Evolutionary conservation across 2,888 invertebrate species (phyloP), one percentile per base, ranked within the genome.

Genomic region (Agrotis clavis): DNA sequence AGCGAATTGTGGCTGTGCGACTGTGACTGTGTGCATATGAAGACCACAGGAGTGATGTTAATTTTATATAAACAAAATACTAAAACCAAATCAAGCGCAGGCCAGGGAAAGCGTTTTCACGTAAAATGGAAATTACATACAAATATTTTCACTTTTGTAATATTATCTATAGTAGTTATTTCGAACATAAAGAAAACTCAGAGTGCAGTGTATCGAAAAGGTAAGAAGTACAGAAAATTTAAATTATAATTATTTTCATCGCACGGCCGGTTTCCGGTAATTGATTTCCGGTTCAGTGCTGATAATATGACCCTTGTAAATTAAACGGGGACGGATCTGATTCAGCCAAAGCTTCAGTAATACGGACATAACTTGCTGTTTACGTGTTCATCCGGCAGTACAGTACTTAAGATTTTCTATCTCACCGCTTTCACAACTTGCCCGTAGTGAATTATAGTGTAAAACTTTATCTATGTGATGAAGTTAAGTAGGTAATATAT

Each of bases 281-380:
- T 90, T 85, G 88, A 83, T 90, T 90, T 89, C 87, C 88, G 87
- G 89, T 84, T 90, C 88, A 88, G 79, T 84, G 86, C 84, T 89
- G 85, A 87, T 89, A 88, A 86, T 84, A 83, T 88, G 85, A 87
- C 83, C 87, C 84, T 82, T 85, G 84, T 86, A 84, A 83, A 89
- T 87, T 87, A 86, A 87, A 87, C 82, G 76, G 69, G 77, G 75
- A 79, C 81, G 78, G 75, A 69, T 77, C 61, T 74, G 66, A 85
- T 74, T 83, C 71, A 74, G 61, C 54, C 68, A 25, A 67, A 65
- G 60, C 77, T 72, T 54, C 65, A 63, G 59, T 78, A 76, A 76
- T 73, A 72, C 72, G 71, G 53, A 72, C 57, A 71, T 57, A 79
- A 84, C 63, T 85, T 84, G 47, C 72, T 85, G 82, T 85, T 84